Conservation (phyloP, 1,140 invertebrate genomes). For the Drosophila triauraria region DNA sequence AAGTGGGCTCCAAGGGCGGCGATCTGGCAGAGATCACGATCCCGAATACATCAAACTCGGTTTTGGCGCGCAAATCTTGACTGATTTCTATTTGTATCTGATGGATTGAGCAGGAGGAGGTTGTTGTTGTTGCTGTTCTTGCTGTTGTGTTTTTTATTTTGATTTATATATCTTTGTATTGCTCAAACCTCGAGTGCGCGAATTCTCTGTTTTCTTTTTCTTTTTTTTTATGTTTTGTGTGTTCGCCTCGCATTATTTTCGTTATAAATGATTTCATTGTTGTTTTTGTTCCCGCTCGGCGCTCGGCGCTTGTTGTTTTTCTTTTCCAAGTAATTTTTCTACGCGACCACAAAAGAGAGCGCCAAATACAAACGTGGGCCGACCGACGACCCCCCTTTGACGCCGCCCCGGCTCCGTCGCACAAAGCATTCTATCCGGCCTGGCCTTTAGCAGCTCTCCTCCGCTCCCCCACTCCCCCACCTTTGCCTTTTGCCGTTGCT, state of each 20-base stretch:
- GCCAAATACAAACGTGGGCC: slow-evolving; percentile 69
- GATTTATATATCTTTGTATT: slow-evolving; percentile 12
- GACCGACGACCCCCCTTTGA: slow-evolving; percentile 41
- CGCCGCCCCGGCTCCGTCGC: slow-evolving; percentile 6
- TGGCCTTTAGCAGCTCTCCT: slow-evolving; percentile 39
- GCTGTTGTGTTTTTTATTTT: slow-evolving; percentile 3
- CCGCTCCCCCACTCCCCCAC: slow-evolving; percentile 18
- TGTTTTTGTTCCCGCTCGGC: slow-evolving; percentile 54
- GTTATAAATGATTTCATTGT: slow-evolving; percentile 79
- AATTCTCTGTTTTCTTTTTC: slow-evolving; percentile 11
- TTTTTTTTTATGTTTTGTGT: slow-evolving; percentile 26
- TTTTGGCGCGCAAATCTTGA: slow-evolving; percentile 63
- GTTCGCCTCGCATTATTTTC: slow-evolving; percentile 50
- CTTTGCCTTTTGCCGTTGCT: slow-evolving; percentile 29
- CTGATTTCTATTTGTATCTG: slow-evolving; percentile 36
- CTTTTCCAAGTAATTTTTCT: slow-evolving; percentile 76
- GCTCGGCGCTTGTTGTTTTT: slow-evolving; percentile 54
- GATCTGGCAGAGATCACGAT: slow-evolving; percentile 35
- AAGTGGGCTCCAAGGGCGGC: slow-evolving; percentile 47
- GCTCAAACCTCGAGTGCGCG: slow-evolving; percentile 23
- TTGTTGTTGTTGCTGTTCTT: neutral
- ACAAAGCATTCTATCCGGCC: slow-evolving; percentile 69
- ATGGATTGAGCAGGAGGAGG: slow-evolving; percentile 13
- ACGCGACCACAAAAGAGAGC: slow-evolving; percentile 56
- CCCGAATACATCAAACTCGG: slow-evolving; percentile 26